phyloP scores from a whole-genome alignment of 2,113 vertebrate genomes.

The Speoplatyrhinus poulsoni region DNA sequence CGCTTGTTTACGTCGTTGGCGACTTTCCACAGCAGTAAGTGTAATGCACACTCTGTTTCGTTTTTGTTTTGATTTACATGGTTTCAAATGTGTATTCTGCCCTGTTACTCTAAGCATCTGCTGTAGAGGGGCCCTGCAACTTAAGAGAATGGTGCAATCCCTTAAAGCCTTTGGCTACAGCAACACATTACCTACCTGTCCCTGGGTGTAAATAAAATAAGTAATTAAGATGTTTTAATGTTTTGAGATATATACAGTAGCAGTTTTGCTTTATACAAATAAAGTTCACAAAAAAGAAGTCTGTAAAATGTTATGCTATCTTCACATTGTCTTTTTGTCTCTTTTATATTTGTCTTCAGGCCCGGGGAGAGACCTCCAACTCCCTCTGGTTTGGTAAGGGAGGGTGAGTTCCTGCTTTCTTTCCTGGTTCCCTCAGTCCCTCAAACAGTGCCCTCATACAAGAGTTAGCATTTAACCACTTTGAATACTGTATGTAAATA shows the following conservation, averaged over 20 bases:
- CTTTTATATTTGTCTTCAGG: conserved; percentile 74
- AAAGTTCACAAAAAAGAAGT: background rate
- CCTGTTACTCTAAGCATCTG: background rate
- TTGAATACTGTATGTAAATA: background rate
- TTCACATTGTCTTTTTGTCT: conserved; percentile 7
- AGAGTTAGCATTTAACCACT: background rate
- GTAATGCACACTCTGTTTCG: background rate
- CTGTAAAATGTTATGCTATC: background rate
- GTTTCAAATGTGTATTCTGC: background rate
- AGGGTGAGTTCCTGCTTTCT: conserved; percentile 80
- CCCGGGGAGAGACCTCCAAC: conserved; percentile 88
- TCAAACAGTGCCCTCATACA: background rate
- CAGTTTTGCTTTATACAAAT: background rate
- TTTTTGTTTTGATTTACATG: background rate
- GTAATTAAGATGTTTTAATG: too few species aligned
- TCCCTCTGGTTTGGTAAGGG: conserved; percentile 96
- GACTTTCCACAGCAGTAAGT: background rate
- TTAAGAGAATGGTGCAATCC: too few species aligned
- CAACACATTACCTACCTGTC: too few species aligned
- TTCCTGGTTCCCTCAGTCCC: background rate
- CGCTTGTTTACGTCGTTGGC: conserved; percentile 10
- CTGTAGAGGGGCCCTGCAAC: too few species aligned
- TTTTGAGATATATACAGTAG: too few species aligned
- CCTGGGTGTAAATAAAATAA: too few species aligned
- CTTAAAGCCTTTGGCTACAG: too few species aligned